These are phyloP conservation scores for Drosophila paulistorum DNA, from an alignment of 1,140 invertebrate species.

Conservation along the genomic window DNA sequence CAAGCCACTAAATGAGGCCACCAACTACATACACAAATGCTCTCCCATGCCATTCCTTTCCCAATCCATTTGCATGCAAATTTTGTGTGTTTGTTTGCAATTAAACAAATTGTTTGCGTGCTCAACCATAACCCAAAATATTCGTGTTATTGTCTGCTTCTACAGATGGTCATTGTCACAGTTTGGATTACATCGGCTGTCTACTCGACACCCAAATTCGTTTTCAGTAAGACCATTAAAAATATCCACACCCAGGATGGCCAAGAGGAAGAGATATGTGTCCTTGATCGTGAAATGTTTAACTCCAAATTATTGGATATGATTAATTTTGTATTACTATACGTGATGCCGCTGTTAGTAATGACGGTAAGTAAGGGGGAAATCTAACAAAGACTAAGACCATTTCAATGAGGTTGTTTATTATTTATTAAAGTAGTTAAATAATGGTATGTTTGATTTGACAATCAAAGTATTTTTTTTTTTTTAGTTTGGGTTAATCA, in stretches of 20 bases:
- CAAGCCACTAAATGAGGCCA: slow-evolving; percentile 34
- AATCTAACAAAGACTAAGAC: background rate
- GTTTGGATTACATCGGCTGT: slow-evolving; percentile 91
- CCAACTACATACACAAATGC: slow-evolving; percentile 25
- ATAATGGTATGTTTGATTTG: too few relatives aligned
- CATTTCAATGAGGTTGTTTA: too few relatives aligned
- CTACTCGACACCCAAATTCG: slow-evolving; percentile 90
- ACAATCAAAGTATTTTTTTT: too few relatives aligned
- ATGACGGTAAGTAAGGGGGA: slow-evolving; percentile 87
- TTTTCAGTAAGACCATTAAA: slow-evolving; percentile 88
- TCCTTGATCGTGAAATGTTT: slow-evolving; percentile 88
- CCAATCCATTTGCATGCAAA: slow-evolving; percentile 41
- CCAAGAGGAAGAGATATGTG: slow-evolving; percentile 88
- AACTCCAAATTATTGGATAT: slow-evolving; percentile 90
- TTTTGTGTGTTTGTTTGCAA: slow-evolving; percentile 56
- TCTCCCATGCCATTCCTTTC: too few relatives aligned
- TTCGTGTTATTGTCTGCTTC: slow-evolving; percentile 39
- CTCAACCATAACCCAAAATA: slow-evolving; percentile 19
- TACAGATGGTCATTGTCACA: slow-evolving; percentile 88
- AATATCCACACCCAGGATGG: slow-evolving; percentile 85
- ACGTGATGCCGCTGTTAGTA: slow-evolving; percentile 88
- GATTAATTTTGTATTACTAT: slow-evolving; percentile 90
- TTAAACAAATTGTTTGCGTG: slow-evolving; percentile 66
- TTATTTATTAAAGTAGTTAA: too few relatives aligned
- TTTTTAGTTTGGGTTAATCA: too few relatives aligned